Base-by-base conservation (phyloP, 2,888 invertebrate genomes). In the Drosophila lutescens region DNA sequence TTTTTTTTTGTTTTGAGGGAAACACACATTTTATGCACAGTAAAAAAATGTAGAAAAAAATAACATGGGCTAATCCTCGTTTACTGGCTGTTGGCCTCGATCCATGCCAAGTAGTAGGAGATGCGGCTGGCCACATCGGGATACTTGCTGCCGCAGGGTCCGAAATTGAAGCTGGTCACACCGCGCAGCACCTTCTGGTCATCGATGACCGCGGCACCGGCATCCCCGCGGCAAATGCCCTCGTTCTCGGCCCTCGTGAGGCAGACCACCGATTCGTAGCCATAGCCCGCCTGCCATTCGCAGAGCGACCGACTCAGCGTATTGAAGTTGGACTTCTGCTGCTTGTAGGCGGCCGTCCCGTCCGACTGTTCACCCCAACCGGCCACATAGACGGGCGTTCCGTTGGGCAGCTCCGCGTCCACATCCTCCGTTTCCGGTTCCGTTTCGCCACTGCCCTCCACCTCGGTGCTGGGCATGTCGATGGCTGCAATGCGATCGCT, bases 181-280 rank as follows among this genome's bases (percentile, higher is more conserved):
- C 89, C 91, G 2, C 89, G 77, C 17, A 91, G 55, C 55, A 78
- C 74, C 0, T 75, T 62, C 0, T 78, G 23, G 12, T 86, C 89
- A 2, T 79, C 78, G 10, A 91, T 82, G 38, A 90, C 86, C n/a
- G 86, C 82, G 8, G 85, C 85, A 8, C 92, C 92, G 36, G 86
- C 87, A 72, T 92, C 92, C 2, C 91, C 91, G 23, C 83, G 82
- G 49, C 90, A 91, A 17, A 89, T 82, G 20, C 92, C 92, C 66
- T 88, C 76, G 7, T 86, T 76, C 20, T 69, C 78, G 13, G 53
- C 60, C 41, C 89, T 88, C 13, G 69, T 38, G 57, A 92, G 74
- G 65, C 92, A 92, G 17, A 91, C 53, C 0, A 80, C 68, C 0
- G 88, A 86, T 0, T 72, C 68, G n/a, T 90, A 89, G 13, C 91